Base-by-base conservation (phyloP, 2,888 invertebrate species). In the Spisula solida region DNA sequence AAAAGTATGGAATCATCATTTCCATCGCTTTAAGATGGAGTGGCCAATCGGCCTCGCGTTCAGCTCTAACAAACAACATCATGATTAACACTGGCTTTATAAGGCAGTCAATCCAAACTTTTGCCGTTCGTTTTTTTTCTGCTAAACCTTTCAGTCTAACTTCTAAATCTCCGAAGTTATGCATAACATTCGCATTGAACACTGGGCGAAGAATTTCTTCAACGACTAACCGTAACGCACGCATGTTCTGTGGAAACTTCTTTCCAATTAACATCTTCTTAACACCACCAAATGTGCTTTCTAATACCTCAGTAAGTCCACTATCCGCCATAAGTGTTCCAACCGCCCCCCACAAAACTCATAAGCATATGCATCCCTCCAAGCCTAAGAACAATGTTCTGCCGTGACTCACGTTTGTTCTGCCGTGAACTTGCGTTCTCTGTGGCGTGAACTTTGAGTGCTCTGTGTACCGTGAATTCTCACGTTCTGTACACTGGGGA, bases 321-420 rank as follows among this genome's bases (percentile, higher is more conserved):
- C 82, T 91, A 12, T 85, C 82, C 25, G 90, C 87, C 93, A 93
- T 89, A 47, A 94, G 84, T 14, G 84, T 81, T 51, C 94, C 91
- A 48, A 92, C 81, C 80, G 82, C 89, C 0, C 92, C n/a, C 93
- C 75, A 90, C 47, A 34, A 90, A 94, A 78, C 93, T 93, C 92
- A 93, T 92, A 14, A 93, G 88, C 25, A 88, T 29, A 78, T 94
- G 92, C 93, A 94, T 94, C 0, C 93, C 94, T 31, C 91, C 91
- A 8, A 94, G 86, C 14, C 93, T n/a, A n/a, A 80, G 66, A 8
- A 92, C 79, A 56, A 93, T 55, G n/a, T n/a, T n/a, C n/a, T n/a
- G n/a, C n/a, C n/a, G n/a, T n/a, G n/a, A n/a, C n/a, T n/a, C n/a
- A n/a, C n/a, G n/a, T n/a, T n/a, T n/a, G n/a, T n/a, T n/a, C n/a